These are phyloP conservation scores for Antennarius maculatus DNA, from an alignment of 2,797 vertebrate species.

Conservation along the genomic window DNA sequence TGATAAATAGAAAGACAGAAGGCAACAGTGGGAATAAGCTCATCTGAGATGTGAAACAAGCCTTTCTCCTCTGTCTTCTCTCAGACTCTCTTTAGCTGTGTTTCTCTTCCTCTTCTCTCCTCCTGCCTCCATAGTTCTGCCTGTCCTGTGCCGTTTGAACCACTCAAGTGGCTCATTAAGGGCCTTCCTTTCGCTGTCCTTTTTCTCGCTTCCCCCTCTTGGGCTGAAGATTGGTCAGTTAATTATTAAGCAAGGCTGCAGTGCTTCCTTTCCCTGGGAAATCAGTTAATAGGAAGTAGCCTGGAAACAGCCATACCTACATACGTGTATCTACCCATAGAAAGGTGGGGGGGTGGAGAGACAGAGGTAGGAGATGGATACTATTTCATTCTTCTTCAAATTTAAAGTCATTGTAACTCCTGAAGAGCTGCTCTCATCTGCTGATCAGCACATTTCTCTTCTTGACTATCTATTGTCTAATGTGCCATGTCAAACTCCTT, in stretches of 20 bases:
- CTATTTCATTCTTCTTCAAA: slow-evolving; percentile 45
- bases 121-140: slow-evolving; percentile 48
- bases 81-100: slow-evolving; percentile 14
- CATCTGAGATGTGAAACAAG: slow-evolving; percentile 44
- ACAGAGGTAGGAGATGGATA: slow-evolving; percentile 12
- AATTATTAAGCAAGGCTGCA: slow-evolving; percentile 76
- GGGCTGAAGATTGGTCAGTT: slow-evolving; percentile 71
- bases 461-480: slow-evolving; percentile 13
- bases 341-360: slow-evolving; percentile 10
- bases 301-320: slow-evolving; percentile 59
- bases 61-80: slow-evolving; percentile 33
- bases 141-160: slow-evolving; percentile 60
- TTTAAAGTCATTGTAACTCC: slow-evolving; percentile 41
- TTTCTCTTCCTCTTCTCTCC: slow-evolving; percentile 19
- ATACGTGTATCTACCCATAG: slow-evolving; percentile 39
- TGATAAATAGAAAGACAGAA: neutral
- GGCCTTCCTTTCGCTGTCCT: slow-evolving; percentile 34
- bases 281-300: slow-evolving; percentile 72
- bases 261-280: slow-evolving; percentile 70
- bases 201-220: slow-evolving; percentile 43
- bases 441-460: slow-evolving; percentile 9
- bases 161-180: slow-evolving; percentile 70
- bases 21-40: slow-evolving; percentile 26
- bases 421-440: slow-evolving; percentile 29
- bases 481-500: slow-evolving; percentile 7